Base-by-base conservation (phyloP, 2,797 vertebrate species). In the Microctenopoma lineatum region DNA sequence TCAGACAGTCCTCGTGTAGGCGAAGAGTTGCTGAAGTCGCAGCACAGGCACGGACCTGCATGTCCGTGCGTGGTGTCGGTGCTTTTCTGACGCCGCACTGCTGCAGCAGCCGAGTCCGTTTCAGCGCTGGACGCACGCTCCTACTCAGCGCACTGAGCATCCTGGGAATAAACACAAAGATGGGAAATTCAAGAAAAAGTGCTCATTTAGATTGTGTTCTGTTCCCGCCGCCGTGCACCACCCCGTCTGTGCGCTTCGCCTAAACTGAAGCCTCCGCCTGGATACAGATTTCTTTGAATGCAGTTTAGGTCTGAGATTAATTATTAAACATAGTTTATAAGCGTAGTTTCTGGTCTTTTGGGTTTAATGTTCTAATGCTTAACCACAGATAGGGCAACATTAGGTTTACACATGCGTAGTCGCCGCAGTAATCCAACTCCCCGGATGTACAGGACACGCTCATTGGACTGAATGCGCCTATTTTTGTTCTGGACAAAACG, bases 1-100 rank as follows among this genome's bases (percentile, higher is more conserved):
- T 92, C 1, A 95, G 80, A 57, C 77, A 87, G 58, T 92, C 75
- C 0, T 91, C 73, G 0, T 61, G 72, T 5, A 84, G 45, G 13
- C 79, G 86, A 11, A 84, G 69, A 10, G 76, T 51, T 4, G 81
- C 71, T 1, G 85, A 25, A 0, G 59, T 14, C 1, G 48, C 18
- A 3, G 59, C 15, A 0, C 69, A 74, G 1, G 42, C 55, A 11
- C 72, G 57, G 5, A 11, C 10, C 52, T 80, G 87, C 16, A 26
- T 34, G 44, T 38, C 66, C 21, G 36, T 73, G 65, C 71, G 55
- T 9, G 50, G 18, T 2, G 15, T 7, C 9, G 12, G 69, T 3
- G 48, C 2, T 47, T 42, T 50, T 44, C 32, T 47, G 48, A 29
- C 10, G 2, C 6, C 51, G 1, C 15, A 7, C 26, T 60, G 42